phyloP scores from a whole-genome alignment of 2,888 invertebrate species.

The Luperina testacea region DNA sequence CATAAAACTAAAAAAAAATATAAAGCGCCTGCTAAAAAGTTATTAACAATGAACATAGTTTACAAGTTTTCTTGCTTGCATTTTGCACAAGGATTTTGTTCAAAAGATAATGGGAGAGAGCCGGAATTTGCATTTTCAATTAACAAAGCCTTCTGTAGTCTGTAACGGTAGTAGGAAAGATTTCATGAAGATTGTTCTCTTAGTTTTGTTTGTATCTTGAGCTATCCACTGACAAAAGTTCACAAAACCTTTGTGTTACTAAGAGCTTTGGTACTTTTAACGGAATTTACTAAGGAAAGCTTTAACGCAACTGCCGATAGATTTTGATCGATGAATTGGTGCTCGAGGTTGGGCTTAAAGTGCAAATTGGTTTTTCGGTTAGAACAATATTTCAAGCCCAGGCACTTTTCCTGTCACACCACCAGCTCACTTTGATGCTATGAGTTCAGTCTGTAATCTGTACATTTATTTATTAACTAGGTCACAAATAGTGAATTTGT shows the following conservation, averaged over 20 bases:
- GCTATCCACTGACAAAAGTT: conserved; percentile 14
- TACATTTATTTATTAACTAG: neutral
- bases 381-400: neutral
- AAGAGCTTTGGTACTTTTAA: neutral
- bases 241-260: conserved; percentile 23
- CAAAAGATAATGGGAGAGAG: conserved; percentile 33
- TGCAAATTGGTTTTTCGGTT: conserved; percentile 33
- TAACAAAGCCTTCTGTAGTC: conserved; percentile 31
- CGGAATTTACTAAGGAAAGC: conserved; percentile 4
- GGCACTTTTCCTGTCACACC: neutral
- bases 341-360: conserved; percentile 2
- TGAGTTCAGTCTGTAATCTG: neutral
- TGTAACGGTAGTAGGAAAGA: conserved; percentile 11
- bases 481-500: neutral
- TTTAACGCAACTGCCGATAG: neutral
- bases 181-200: conserved; percentile 28
- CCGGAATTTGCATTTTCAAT: conserved; percentile 50
- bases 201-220: conserved; percentile 28
- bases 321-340: conserved; percentile 40
- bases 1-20: conserved; percentile 31
- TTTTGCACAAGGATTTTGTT: conserved; percentile 41
- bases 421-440: neutral
- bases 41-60: conserved; percentile 52
- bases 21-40: conserved; percentile 53
- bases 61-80: conserved; percentile 45